Evolutionary conservation across 2,797 vertebrate species (phyloP), one percentile per base, ranked within the genome.

Genomic region (Urocyon cinereoargenteus): DNA sequence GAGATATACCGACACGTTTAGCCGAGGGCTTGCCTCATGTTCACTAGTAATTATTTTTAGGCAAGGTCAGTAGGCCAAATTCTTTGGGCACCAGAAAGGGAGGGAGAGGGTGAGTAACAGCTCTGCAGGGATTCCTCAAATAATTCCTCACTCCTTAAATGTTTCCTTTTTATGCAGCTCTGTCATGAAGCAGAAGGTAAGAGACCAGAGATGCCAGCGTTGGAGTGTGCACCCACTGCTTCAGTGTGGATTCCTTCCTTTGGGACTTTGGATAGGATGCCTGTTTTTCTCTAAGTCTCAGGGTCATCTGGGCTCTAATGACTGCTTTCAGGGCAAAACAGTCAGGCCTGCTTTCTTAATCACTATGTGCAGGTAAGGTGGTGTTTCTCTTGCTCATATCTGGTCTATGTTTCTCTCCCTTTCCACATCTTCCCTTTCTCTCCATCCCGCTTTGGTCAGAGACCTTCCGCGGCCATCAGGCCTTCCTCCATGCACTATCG

Each of bases 1-100:
- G 59, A 94, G 40, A 45, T 55, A 59, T 70, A 59, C 72, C 34
- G 55, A 73, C 16, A 21, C 10, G 1, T 53, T 86, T 61, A 95
- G 53, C 82, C 26, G 4, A 49, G 55, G 15, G 24, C 15, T 62
- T 92, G 62, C 59, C 26, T 87, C 22, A 14, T 45, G 78, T 57
- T 94, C 19, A 51, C 53, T 78, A 77, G 81, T 13, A 45, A 28
- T 91, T 28, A 31, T 64, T 84, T 92, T 89, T 86, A 90, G 82
- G 26, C 6, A 72, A 81, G n/a, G 21, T 84, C 73, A 64, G 28
- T 64, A 72, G 89, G 90, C 16, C 31, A 59, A 59, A 94, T 72
- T 95, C 49, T 51, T 88, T 70, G 61, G 24, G 24, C 13, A 59
- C 22, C 82, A 64, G 72, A 59, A 96, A 96, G 79, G 34, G 57